phyloP scores from a whole-genome alignment of 2,797 vertebrate genomes.

The Chloroceryle inda region DNA sequence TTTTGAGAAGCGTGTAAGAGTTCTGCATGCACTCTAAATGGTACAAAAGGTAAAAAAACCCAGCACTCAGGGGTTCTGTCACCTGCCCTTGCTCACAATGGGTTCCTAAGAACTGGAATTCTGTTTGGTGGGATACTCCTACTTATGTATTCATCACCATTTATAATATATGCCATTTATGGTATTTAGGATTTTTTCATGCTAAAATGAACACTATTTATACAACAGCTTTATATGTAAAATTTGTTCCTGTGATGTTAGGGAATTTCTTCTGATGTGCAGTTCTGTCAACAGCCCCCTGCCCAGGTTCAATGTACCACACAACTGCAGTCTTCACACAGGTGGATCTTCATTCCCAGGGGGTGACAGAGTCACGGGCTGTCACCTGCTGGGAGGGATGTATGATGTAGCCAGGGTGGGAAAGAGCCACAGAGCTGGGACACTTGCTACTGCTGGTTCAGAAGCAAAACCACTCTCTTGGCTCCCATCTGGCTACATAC shows the following conservation, averaged over 20 bases:
- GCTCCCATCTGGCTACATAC: background rate
- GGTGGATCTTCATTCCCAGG: background rate
- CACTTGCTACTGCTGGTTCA: accelerated
- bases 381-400: background rate
- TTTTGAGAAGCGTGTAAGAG: background rate
- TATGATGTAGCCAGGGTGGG: background rate
- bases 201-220: background rate
- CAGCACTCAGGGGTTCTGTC: background rate
- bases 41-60: background rate
- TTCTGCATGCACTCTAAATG: background rate
- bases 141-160: background rate
- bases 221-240: background rate
- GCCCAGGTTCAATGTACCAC: background rate
- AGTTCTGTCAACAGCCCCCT: background rate
- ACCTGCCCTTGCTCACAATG: background rate
- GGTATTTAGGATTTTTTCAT: background rate
- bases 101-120: background rate
- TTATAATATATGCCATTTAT: background rate
- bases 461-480: background rate
- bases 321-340: background rate
- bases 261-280: background rate
- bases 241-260: background rate
- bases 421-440: background rate
- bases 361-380: background rate
- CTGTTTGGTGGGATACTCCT: background rate